Evolutionary conservation across 2,888 invertebrate species (phyloP), one percentile per base, ranked within the genome.

Genomic region (Caradrina kadenii): DNA sequence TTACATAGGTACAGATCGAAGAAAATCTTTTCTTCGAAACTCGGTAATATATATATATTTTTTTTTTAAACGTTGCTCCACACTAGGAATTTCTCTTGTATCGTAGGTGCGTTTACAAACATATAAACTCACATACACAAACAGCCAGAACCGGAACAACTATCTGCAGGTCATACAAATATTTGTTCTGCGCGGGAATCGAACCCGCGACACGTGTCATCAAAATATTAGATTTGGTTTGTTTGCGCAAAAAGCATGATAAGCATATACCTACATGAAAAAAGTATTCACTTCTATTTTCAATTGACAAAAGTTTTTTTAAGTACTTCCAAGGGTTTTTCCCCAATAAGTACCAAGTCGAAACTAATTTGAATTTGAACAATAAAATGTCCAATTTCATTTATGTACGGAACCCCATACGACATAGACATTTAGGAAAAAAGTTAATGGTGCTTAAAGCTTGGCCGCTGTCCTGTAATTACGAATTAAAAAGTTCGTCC

Each of bases 401-500:
- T 91, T 87, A 88, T 87, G 89, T 87, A 85, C 84, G 84, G 89
- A 87, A 88, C 89, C 90, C 90, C 89, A 90, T 78, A 89, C 91
- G 89, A 90, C 89, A 89, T 88, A 90, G 93, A 92, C 92, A 92
- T 93, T 94, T 92, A 90, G 91, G 90, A 92, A 94, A 93, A 94
- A 95, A 96, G 94, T 94, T 95, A 96, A 95, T 95, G 95, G 92
- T 89, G 92, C 95, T 92, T 93, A 93, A 93, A 95, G 94, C 94
- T 91, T 90, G 94, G 94, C 92, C 95, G 89, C 88, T 93, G 94
- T 93, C 94, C 95, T 96, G 93, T 95, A 96, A 96, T 95, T 95
- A 96, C 95, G 88, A 95, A 96, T 96, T 96, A 95, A 95, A 96
- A 96, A 95, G 90, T 95, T 95, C 90, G 93, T 91, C 93, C 90